Percentiles rank a stretch among this genome's conserved stretches.
These are phyloP conservation scores for Campoplex nolae DNA, from an alignment of 2,888 invertebrate species.

Conservation along the genomic window DNA sequence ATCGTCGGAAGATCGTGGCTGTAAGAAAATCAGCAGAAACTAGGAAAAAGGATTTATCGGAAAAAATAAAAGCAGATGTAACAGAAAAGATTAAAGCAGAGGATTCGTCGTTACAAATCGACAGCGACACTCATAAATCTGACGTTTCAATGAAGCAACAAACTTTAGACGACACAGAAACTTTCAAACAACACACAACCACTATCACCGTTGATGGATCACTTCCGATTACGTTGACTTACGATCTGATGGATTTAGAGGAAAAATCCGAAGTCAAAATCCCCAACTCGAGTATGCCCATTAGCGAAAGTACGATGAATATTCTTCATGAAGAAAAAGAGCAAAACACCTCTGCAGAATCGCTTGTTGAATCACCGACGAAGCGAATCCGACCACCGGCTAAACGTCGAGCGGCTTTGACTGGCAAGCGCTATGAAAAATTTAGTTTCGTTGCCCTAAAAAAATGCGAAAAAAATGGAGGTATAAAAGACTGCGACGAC, in stretches of 20 bases:
- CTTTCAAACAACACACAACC: slow-evolving; percentile 35
- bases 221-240: slow-evolving; percentile 61
- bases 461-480: slow-evolving; percentile 15
- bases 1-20: background rate
- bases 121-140: background rate
- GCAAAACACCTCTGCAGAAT: background rate
- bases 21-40: background rate
- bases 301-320: background rate
- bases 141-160: background rate
- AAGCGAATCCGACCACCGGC: slow-evolving; percentile 30
- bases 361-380: slow-evolving; percentile 37
- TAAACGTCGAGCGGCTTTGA: slow-evolving; percentile 44
- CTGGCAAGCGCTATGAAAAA: slow-evolving; percentile 60
- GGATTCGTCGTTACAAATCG: background rate
- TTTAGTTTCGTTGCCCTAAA: slow-evolving; percentile 64
- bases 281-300: slow-evolving; percentile 23
- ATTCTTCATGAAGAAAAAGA: background rate
- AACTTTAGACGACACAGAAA: background rate
- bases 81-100: background rate
- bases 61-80: background rate
- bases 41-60: background rate
- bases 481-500: slow-evolving; percentile 34
- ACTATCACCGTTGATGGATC: slow-evolving; percentile 62
- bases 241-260: slow-evolving; percentile 49
- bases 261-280: background rate